These are phyloP conservation scores for Catalaphyllia jardinei DNA, from an alignment of 64 coral and sea anemone species.

Conservation along the genomic window DNA sequence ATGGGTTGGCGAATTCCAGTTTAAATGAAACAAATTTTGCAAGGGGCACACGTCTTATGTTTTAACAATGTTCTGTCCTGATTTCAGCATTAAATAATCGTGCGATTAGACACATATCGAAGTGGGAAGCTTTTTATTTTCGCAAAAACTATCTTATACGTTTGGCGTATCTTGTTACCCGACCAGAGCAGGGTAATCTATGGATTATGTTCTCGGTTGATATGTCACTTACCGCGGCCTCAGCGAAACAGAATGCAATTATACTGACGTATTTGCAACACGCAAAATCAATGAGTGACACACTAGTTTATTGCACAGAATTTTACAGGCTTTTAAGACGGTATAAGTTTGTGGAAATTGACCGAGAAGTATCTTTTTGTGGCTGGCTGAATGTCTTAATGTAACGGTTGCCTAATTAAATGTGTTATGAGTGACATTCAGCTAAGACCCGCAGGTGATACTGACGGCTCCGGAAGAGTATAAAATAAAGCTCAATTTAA, in stretches of 20 bases:
- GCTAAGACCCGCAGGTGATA: slow-evolving; percentile 16
- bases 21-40: background rate
- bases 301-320: slow-evolving; percentile 3
- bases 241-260: slow-evolving; percentile 6
- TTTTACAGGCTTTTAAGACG: slow-evolving; percentile 17
- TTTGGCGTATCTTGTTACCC: background rate
- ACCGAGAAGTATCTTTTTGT: slow-evolving; percentile 37
- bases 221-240: background rate
- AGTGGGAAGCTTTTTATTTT: background rate
- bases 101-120: background rate
- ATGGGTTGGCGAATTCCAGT: background rate
- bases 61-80: background rate
- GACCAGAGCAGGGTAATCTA: background rate
- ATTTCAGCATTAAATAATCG: background rate
- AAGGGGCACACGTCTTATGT: background rate
- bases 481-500: slow-evolving; percentile 35
- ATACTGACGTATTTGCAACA: background rate
- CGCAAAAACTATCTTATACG: background rate
- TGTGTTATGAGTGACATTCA: slow-evolving; percentile 17
- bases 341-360: slow-evolving; percentile 21
- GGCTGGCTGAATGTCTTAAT: slow-evolving; percentile 36
- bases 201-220: background rate
- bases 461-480: background rate
- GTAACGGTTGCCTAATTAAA: slow-evolving; percentile 49
- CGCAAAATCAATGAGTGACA: background rate